These are phyloP conservation scores for Cathartes aura DNA, from an alignment of 2,113 vertebrate species.

Conservation along the genomic window DNA sequence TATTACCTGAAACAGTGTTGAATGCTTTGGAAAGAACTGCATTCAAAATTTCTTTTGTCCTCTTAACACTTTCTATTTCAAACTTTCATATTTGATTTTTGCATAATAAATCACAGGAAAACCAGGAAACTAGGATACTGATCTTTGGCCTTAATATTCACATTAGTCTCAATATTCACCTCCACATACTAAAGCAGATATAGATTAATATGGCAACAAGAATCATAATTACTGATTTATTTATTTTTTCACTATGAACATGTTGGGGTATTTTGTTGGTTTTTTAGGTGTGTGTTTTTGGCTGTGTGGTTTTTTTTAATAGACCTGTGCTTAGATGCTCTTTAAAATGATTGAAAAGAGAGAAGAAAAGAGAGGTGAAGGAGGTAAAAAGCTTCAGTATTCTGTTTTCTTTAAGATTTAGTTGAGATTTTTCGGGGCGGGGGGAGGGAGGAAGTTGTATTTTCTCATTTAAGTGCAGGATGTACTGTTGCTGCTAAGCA, in stretches of 20 bases:
- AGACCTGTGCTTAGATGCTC: neutral
- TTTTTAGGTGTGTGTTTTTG: neutral
- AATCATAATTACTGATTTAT: neutral
- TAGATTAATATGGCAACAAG: neutral
- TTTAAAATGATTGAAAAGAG: neutral
- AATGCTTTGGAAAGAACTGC: neutral
- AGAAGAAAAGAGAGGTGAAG: neutral
- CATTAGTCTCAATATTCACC: neutral
- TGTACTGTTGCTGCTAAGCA: neutral
- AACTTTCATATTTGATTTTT: neutral
- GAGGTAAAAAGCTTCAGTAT: neutral
- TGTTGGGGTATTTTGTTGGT: neutral
- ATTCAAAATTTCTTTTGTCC: neutral
- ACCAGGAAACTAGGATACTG: neutral
- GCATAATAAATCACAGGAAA: neutral
- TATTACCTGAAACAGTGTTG: neutral
- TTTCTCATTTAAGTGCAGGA: neutral
- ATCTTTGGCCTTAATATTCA: neutral
- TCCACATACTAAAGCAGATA: neutral
- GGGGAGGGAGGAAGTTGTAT: neutral
- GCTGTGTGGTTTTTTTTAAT: neutral
- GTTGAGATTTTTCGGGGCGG: neutral
- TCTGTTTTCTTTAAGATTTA: neutral
- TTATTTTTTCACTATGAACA: neutral
- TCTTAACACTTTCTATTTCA: neutral